phyloP scores from a whole-genome alignment of 2,797 vertebrate species.

The Chelonia mydas region DNA sequence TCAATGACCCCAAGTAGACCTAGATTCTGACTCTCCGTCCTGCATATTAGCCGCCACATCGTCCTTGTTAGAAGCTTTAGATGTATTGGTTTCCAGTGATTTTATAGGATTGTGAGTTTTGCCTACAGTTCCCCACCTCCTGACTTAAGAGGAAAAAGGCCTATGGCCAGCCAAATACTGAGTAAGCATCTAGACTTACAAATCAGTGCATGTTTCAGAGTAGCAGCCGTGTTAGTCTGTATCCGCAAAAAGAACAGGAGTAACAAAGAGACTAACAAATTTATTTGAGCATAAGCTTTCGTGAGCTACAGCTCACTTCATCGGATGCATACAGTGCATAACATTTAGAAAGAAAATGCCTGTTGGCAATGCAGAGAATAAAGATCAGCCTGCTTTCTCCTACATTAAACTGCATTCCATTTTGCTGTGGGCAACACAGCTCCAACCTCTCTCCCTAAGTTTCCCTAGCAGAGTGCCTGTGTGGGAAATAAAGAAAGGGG shows the following conservation, averaged over 20 bases:
- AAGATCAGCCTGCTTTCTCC: neutral
- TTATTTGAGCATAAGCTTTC: too few relatives aligned
- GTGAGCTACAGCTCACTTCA: too few relatives aligned
- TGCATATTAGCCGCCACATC: fast-evolving
- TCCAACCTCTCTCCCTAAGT: neutral
- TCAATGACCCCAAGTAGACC: neutral
- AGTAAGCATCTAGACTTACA: neutral
- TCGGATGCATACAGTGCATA: neutral
- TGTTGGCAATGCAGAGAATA: neutral
- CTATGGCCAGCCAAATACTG: neutral
- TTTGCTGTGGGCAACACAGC: neutral
- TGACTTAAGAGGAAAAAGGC: neutral
- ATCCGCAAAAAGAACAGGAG: too few relatives aligned
- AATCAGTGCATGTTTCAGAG: too few relatives aligned
- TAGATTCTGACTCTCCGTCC: neutral
- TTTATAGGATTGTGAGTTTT: neutral
- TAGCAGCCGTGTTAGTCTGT: too few relatives aligned
- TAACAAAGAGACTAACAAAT: too few relatives aligned
- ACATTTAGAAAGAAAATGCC: neutral
- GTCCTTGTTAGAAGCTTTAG: neutral
- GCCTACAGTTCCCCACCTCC: neutral
- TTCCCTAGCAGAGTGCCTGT: neutral
- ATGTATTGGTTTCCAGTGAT: neutral
- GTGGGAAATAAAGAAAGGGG: neutral
- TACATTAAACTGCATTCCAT: neutral